These are phyloP conservation scores for Argyrosomus japonicus DNA, from an alignment of 2,113 vertebrate species.

Conservation along the genomic window DNA sequence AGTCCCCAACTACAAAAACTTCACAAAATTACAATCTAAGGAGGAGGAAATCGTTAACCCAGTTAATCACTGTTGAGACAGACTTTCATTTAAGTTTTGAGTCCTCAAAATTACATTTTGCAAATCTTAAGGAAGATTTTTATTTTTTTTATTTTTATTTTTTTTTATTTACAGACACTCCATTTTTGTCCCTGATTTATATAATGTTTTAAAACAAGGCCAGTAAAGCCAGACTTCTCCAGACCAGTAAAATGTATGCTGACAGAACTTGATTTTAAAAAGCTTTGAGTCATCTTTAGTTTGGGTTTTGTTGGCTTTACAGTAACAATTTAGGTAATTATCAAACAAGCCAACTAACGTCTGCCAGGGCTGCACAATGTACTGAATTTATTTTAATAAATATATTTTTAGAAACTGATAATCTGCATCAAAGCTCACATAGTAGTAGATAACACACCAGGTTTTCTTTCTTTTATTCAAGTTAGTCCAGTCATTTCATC, in stretches of 20 bases:
- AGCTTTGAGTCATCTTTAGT: background rate
- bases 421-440: background rate
- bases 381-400: background rate
- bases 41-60: background rate
- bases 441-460: background rate
- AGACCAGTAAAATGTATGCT: background rate
- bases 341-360: background rate
- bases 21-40: background rate
- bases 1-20: slow-evolving; percentile 9
- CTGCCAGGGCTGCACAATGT: background rate
- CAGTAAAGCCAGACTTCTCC: no score
- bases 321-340: no score
- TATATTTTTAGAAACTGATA: background rate
- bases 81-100: background rate
- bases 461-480: background rate
- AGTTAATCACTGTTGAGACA: background rate
- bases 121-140: background rate
- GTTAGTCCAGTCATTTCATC: background rate
- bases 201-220: background rate
- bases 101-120: background rate
- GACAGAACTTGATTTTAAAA: background rate
- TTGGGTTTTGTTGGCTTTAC: background rate
- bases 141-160: no score
- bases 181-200: background rate
- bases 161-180: background rate